Evolutionary conservation across 2,888 invertebrate species (phyloP), one percentile per base, ranked within the genome.

Genomic region (Andrena flavipes): DNA sequence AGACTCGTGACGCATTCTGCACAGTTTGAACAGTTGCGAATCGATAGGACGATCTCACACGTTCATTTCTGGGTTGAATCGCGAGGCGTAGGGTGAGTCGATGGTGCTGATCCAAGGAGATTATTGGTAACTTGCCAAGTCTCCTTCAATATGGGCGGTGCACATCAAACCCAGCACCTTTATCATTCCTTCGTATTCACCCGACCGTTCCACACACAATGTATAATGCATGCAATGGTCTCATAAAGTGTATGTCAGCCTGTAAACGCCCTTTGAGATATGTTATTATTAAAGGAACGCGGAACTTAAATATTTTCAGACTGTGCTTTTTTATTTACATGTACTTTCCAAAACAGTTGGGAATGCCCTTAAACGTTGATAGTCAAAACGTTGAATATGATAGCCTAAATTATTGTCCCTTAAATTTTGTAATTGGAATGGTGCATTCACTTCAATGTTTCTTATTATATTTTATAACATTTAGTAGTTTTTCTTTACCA

Each of bases 41-140:
- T 85, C 76, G 73, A 79, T 75, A 60, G 48, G 54, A 68, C 68
- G 79, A 87, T 63, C 69, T 69, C 76, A 62, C 84, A 64, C 74
- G 60, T 76, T 71, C 74, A 13, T 67, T 78, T 73, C 67, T 79
- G 71, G 51, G 33, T 42, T 80, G 56, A 80, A 87, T 84, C 78
- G 70, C 20, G 49, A 65, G 69, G 64, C 51, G 26, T 67, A 68
- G 63, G n/a, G 48, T 59, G 63, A 59, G 49, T 62, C 79, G 81
- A 81, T 84, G 80, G 62, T 87, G 84, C 81, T 86, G 87, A 90
- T 89, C 81, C 86, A 74, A 87, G 84, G 71, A 90, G 85, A 88
- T 90, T 88, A 87, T 88, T 90, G 90, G 86, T 85, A 82, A 70
- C 73, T 83, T 84, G 87, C 90, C 90, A 90, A 82, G 63, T 81